Conservation (phyloP, 1,140 invertebrate species). For the Caerostris extrusa region DNA sequence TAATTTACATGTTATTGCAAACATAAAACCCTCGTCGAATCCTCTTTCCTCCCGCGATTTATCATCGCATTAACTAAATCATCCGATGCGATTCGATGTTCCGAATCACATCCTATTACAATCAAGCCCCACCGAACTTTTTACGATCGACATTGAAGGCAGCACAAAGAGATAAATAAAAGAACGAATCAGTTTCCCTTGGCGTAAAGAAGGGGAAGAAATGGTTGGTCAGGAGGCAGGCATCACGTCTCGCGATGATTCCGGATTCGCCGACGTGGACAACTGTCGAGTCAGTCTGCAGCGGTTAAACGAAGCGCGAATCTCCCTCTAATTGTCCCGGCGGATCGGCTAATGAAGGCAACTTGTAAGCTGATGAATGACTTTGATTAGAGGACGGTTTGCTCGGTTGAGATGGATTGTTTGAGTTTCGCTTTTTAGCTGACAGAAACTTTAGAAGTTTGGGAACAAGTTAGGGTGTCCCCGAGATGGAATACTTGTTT, state of each 20-base stretch:
- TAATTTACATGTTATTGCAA: no score
- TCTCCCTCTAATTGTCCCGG: background rate
- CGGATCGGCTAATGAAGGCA: slow-evolving; percentile 3
- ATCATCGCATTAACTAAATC: background rate
- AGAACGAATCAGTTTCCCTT: background rate
- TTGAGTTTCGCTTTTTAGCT: background rate
- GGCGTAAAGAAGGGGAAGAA: background rate
- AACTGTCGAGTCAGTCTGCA: background rate
- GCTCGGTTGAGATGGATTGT: background rate
- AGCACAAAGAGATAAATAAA: background rate
- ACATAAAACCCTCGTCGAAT: background rate
- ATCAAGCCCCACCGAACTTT: background rate
- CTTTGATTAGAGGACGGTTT: background rate
- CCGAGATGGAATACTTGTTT: no score
- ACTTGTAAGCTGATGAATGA: background rate
- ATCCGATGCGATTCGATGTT: background rate
- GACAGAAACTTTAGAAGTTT: background rate
- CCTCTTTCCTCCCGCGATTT: background rate
- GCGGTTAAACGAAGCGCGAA: background rate
- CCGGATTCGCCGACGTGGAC: background rate
- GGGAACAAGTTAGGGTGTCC: background rate
- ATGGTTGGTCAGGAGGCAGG: background rate
- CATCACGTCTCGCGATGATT: background rate
- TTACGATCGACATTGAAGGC: background rate
- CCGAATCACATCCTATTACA: background rate